Percentiles rank a stretch among this genome's conserved stretches.
phyloP scores from a whole-genome alignment of 2,888 invertebrate species.

The Anagyrus pseudococci region DNA sequence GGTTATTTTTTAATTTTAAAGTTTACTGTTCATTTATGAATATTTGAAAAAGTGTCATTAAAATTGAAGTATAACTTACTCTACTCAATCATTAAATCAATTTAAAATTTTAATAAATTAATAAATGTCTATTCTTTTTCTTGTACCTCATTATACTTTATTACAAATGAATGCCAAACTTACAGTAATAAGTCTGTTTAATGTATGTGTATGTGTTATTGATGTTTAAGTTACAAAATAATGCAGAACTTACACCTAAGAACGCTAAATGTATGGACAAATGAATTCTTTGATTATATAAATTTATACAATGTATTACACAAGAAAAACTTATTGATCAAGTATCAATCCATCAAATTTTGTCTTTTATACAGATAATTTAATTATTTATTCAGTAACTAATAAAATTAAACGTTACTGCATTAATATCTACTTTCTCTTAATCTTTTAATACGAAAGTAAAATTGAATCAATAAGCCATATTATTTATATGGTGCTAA shows the following conservation, averaged over 20 bases:
- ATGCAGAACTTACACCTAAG: slow-evolving; percentile 58
- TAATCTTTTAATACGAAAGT: slow-evolving; percentile 33
- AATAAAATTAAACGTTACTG: neutral
- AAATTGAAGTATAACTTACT: too few relatives aligned
- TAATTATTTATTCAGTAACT: slow-evolving; percentile 1
- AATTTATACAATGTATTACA: neutral
- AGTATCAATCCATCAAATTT: neutral
- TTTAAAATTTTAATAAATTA: too few relatives aligned
- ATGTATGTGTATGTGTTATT: slow-evolving; percentile 36
- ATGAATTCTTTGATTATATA: slow-evolving; percentile 11
- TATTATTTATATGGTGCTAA: slow-evolving; percentile 1
- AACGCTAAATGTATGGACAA: slow-evolving; percentile 33
- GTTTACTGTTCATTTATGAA: too few relatives aligned
- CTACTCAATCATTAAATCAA: too few relatives aligned
- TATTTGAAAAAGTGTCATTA: too few relatives aligned
- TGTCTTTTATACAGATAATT: neutral
- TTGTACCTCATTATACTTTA: slow-evolving; percentile 54
- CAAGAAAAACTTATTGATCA: neutral
- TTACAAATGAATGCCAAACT: slow-evolving; percentile 57
- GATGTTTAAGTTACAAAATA: slow-evolving; percentile 46
- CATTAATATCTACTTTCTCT: slow-evolving; percentile 4
- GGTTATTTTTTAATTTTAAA: too few relatives aligned
- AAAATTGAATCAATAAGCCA: slow-evolving; percentile 26
- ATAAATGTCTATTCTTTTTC: too few relatives aligned
- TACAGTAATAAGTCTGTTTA: slow-evolving; percentile 57